Conservation (phyloP, 2,797 vertebrate species). For the Protonibea diacanthus region DNA sequence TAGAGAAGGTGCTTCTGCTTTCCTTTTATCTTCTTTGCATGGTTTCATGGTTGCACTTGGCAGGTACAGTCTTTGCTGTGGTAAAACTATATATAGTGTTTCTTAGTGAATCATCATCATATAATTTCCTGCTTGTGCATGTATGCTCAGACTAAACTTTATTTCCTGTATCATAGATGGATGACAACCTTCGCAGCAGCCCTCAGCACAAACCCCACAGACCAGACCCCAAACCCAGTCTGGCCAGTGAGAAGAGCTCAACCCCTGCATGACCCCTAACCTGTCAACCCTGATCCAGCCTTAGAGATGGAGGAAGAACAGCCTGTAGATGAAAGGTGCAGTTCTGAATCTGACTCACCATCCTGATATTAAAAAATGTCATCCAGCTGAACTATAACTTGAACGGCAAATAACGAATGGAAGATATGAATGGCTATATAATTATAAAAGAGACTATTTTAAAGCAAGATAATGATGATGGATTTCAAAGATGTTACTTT, state of each 20-base stretch:
- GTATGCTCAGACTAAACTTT: conserved; percentile 41
- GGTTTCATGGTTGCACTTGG: conserved; percentile 46
- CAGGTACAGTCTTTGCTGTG: conserved; percentile 39
- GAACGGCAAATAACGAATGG: conserved; percentile 40
- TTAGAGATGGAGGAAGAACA: conserved; percentile 22
- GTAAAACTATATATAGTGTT: not conserved
- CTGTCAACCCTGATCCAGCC: conserved; percentile 28
- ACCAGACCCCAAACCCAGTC: conserved; percentile 87
- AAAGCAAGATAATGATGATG: conserved; percentile 56
- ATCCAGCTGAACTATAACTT: conserved; percentile 24
- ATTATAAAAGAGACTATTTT: conserved; percentile 52
- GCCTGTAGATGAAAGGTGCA: conserved; percentile 26
- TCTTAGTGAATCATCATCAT: not conserved
- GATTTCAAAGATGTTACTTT: conserved; percentile 66
- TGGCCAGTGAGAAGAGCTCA: conserved; percentile 82
- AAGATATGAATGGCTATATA: conserved; percentile 41
- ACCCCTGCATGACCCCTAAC: conserved; percentile 65
- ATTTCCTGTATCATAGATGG: conserved; percentile 90
- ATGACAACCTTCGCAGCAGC: conserved; percentile 97
- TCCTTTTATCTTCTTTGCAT: conserved; percentile 71
- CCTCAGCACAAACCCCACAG: conserved; percentile 94
- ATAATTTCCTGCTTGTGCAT: conserved; percentile 2
- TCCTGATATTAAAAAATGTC: conserved; percentile 12
- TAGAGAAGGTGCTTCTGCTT: conserved; percentile 95
- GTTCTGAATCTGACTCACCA: conserved; percentile 29